Conservation (phyloP, 2,888 invertebrate genomes). For the Parnassius apollo region DNA sequence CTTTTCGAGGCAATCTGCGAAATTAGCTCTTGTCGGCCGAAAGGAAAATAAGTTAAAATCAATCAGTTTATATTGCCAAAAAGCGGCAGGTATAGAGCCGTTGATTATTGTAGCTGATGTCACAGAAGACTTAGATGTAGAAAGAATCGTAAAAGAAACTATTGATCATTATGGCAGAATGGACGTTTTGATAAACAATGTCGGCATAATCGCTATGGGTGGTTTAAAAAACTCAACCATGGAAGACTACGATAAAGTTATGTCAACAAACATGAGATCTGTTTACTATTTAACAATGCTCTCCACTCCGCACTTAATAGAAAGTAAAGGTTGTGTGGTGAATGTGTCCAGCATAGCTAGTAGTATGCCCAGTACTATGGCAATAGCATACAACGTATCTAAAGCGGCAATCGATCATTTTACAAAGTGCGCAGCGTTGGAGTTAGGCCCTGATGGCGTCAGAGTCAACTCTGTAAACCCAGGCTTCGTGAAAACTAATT, state of each 20-base stretch:
- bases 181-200: slow-evolving; percentile 92
- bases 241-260: slow-evolving; percentile 91
- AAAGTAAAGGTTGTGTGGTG: slow-evolving; percentile 91
- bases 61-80: slow-evolving; percentile 74
- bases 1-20: slow-evolving; percentile 84
- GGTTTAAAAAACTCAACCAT: slow-evolving; percentile 90
- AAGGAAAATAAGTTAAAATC: slow-evolving; percentile 59
- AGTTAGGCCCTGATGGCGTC: slow-evolving; percentile 88
- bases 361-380: slow-evolving; percentile 82
- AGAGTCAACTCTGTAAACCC: slow-evolving; percentile 95
- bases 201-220: slow-evolving; percentile 89
- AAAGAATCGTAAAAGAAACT: slow-evolving; percentile 84
- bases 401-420: slow-evolving; percentile 97
- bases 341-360: slow-evolving; percentile 96
- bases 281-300: slow-evolving; percentile 91
- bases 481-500: slow-evolving; percentile 94
- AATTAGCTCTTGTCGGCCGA: slow-evolving; percentile 82
- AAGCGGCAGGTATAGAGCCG: slow-evolving; percentile 78
- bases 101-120: slow-evolving; percentile 83
- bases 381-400: slow-evolving; percentile 93
- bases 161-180: slow-evolving; percentile 85
- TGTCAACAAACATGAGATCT: slow-evolving; percentile 92
- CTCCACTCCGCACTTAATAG: slow-evolving; percentile 90
- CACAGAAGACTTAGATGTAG: slow-evolving; percentile 84
- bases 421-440: slow-evolving; percentile 94